Evolutionary conservation across 2,797 vertebrate species (phyloP), one percentile per base, ranked within the genome.

Genomic region (Tenualosa thibaudeaui): DNA sequence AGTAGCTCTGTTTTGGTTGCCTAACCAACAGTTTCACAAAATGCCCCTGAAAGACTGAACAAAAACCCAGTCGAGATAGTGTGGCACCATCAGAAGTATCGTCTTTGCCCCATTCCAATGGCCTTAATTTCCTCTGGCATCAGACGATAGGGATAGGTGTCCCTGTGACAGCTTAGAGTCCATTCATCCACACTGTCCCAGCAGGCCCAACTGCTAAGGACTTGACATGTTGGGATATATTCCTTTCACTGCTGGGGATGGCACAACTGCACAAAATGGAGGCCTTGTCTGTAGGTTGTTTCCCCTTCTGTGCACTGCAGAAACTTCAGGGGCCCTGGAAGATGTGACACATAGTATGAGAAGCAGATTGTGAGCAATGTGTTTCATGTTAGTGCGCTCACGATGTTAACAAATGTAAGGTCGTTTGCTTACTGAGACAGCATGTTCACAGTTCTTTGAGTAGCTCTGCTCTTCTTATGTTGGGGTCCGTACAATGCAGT

Each of bases 391-490:
- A 24, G 17, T n/a, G 4, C 19, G 50, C 31, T 9, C 5, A 46
- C 43, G 15, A 17, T 56, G 17, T 15, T 17, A 26, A 51, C 0
- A 71, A 71, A 71, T n/a, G 26, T 71, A 71, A 71, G 65, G 31
- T 7, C 26, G 65, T 43, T 89, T 1, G 86, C 92, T 95, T 92
- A 96, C 95, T 93, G 91, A 85, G 94, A 90, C 86, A 96, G 85
- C 89, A 89, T 89, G 84, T 95, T 93, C 92, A 94, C 54, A 0
- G 93, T 92, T 91, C 91, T 94, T 91, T 94, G 92, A 75, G 92
- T 94, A 43, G 90, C 89, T 92, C 90, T 91, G 50, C 92, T 95
- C 91, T 90, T 96, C 90, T 90, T 95, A 87, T 95, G 93, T 86
- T 94, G 92, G 1, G 86, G 89, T 81, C 94, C 93, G 0, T 93